phyloP scores from a whole-genome alignment of 2,888 invertebrate species.

The Pseudococcus jackbeardsleyi region DNA sequence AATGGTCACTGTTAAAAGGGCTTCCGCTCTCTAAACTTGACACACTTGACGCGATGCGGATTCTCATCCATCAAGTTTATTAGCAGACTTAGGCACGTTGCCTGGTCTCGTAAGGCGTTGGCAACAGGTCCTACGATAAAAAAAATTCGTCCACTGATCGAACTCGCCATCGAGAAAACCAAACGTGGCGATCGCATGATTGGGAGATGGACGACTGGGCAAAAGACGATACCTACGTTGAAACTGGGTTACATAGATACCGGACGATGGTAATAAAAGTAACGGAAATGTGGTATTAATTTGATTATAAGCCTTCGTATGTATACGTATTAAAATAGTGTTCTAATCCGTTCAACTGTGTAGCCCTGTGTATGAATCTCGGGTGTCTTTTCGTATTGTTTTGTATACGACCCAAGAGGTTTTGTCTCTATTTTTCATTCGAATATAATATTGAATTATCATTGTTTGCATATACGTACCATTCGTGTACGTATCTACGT shows the following conservation, averaged over 20 bases:
- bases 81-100: neutral
- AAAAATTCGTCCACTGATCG: neutral
- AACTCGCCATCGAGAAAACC: slow-evolving; percentile 13
- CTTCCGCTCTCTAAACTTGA: slow-evolving; percentile 47
- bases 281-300: slow-evolving; percentile 62
- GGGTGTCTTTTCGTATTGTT: neutral
- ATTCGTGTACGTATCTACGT: neutral
- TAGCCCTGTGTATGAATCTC: neutral
- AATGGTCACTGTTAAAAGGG: slow-evolving; percentile 16
- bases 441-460: neutral
- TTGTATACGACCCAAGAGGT: neutral
- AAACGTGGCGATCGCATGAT: neutral
- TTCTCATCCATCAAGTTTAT: slow-evolving; percentile 35
- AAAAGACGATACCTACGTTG: slow-evolving; percentile 20
- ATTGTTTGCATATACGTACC: neutral
- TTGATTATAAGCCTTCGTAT: slow-evolving; percentile 50
- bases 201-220: neutral
- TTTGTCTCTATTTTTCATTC: neutral
- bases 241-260: slow-evolving; percentile 56
- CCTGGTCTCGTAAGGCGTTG: neutral
- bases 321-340: slow-evolving; percentile 23
- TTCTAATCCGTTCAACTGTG: neutral
- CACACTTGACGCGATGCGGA: slow-evolving; percentile 31
- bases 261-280: slow-evolving; percentile 62
- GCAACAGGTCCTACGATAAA: slow-evolving; percentile 6